Evolutionary conservation across 2,888 invertebrate species (phyloP), one percentile per base, ranked within the genome.

Genomic region (Phymatocera aterrima): DNA sequence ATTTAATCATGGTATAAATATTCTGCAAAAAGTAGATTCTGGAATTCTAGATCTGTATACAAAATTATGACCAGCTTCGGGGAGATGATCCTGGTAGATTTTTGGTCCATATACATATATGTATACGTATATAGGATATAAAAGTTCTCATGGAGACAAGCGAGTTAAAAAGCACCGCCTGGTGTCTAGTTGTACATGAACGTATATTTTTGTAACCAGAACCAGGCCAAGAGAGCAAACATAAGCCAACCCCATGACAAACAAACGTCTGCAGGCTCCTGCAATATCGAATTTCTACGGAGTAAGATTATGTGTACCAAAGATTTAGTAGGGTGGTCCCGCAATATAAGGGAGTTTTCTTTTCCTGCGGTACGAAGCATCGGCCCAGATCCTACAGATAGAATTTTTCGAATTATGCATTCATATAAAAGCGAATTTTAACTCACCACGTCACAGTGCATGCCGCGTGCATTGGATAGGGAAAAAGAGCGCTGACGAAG

Each of bases 391-490:
- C 8, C 43, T 43, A 12, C n/a, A 28, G 18, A 18, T 43, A 24
- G 28, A 43, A 3, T 43, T 43, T 15, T 28, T 8, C 43, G 15
- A 18, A 43, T 43, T n/a, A n/a, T n/a, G n/a, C n/a, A n/a, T n/a
- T n/a, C 3, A 3, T 64, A 64, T n/a, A 2, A 4, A 28, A 77
- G 18, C 46, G 12, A 61, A n/a, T 10, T 34, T 31, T 2, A 37
- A 28, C 37, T 79, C 84, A 86, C 87, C 87, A 87, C 82, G 84
- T 83, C 1, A 87, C 78, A 28, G 82, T 83, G 77, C 87, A 87
- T 0, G 87, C 86, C 0, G 87, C 87, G 6, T 83, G 85, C 46
- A 87, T 40, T 8, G 87, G 87, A 79, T 87, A 87, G 2, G 87
- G 87, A 48, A 87, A 87, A 10, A 83, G 18, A 31, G 78, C 18